Evolutionary conservation across 1,140 invertebrate species (phyloP), one percentile per base, ranked within the genome.

Genomic region (Leptinotarsa defecta): DNA sequence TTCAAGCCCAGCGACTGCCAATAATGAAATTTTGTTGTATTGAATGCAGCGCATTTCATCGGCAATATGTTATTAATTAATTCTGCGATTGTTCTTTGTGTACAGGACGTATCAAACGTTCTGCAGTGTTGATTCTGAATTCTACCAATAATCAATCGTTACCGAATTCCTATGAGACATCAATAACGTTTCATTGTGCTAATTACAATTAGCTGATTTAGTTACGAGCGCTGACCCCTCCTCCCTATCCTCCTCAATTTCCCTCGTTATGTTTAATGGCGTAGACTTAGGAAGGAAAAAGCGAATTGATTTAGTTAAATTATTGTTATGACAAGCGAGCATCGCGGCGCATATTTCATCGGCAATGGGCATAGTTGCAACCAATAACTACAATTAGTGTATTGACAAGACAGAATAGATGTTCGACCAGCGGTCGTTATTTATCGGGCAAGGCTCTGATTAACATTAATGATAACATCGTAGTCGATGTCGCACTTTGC

Each of bases 171-270:
- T 82, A 78, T 78, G 81, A 83, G 81, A 83, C 82, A 82, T 80
- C 80, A 83, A 82, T 81, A 83, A 82, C 81, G 78, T 79, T 78
- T 74, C 79, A 82, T 80, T 80, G 81, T 81, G 77, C 81, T 82
- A 82, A 84, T 84, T 82, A 83, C 83, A 83, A 82, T 83, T 79
- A 78, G 81, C 81, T 84, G 83, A 84, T 84, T 84, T 84, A 84
- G 81, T 82, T 73, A 62, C 72, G 81, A 76, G 61, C 72, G 75
- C 75, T 76, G 81, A 78, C 75, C 81, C 78, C 78, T 49, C 76
- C 63, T 74, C 78, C 82, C 79, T 81, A 82, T 49, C 76, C 63
- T 74, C 78, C 82, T 80, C 80, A 82, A 83, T 82, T 82, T 82
- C 82, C 79, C 81, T 81, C 79, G 79, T 81, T 81, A 82, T 77